phyloP scores from a whole-genome alignment of 2,888 invertebrate species.

The Halocaridina rubra region DNA sequence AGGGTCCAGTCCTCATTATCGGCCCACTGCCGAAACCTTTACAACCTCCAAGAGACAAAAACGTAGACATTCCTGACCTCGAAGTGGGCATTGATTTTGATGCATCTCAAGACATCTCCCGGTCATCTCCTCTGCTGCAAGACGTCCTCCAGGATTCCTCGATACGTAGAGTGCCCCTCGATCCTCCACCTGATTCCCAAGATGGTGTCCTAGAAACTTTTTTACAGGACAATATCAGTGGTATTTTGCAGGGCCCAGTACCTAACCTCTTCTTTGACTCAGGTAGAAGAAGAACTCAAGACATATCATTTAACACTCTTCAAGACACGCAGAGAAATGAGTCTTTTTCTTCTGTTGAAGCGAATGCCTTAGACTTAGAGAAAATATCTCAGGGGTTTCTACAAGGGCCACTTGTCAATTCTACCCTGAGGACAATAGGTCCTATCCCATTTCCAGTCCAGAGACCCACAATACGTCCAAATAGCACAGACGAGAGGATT shows the following conservation, averaged over 20 bases:
- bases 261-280: neutral
- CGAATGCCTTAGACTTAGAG: too few species aligned
- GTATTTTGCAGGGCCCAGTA: neutral
- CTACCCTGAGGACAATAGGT: too few species aligned
- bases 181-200: neutral
- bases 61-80: too few species aligned
- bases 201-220: neutral
- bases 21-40: constrained; percentile 38
- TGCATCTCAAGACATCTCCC: neutral
- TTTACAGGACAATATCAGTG: neutral
- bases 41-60: constrained; percentile 12
- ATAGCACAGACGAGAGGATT: too few species aligned
- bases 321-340: neutral
- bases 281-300: neutral
- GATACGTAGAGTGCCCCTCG: neutral
- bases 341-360: too few species aligned
- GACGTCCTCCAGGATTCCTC: neutral
- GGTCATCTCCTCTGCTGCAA: neutral
- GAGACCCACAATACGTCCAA: too few species aligned
- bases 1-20: constrained; percentile 28
- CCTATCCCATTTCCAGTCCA: too few species aligned
- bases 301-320: neutral
- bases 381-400: neutral
- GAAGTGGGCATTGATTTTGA: neutral
- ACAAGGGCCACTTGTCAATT: neutral